A percentile compares a stretch with the other conserved stretches of the same genome.
Evolutionary conservation across 2,888 invertebrate species (phyloP).

Genomic region (Spicauda simplicius): DNA sequence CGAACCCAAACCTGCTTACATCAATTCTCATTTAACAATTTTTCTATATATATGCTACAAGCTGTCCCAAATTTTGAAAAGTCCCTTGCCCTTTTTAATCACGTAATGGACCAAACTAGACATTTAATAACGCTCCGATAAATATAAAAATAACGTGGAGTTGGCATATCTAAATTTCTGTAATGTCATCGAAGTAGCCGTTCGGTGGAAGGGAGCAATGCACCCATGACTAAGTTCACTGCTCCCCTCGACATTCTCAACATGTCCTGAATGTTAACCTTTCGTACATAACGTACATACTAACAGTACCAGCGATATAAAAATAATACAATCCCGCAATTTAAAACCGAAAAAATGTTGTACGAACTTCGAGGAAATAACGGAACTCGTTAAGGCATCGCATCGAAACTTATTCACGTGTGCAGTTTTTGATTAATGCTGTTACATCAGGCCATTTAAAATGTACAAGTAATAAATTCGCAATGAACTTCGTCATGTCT

Average conservation of each 20-base stretch:
- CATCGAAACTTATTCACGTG: conserved; percentile 11
- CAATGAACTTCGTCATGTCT: conserved; percentile 17
- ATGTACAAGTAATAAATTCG: conserved; percentile 34
- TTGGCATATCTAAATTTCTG: conserved; percentile 28
- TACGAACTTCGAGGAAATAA: conserved; percentile 20
- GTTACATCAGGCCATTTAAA: conserved; percentile 34
- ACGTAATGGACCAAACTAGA: too few species aligned
- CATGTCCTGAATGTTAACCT: conserved; percentile 69
- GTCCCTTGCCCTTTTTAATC: too few species aligned
- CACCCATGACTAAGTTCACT: conserved; percentile 69
- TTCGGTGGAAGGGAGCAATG: conserved; percentile 57
- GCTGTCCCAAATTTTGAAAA: too few species aligned
- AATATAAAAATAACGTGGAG: too few species aligned
- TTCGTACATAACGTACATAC: conserved; percentile 25
- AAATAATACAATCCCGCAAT: conserved; percentile 10
- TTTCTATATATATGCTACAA: too few species aligned
- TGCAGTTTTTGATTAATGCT: conserved; percentile 35
- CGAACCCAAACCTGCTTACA: too few species aligned
- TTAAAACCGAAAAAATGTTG: conserved; percentile 10
- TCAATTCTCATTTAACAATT: too few species aligned
- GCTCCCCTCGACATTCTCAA: conserved; percentile 53
- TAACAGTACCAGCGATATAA: conserved; percentile 12
- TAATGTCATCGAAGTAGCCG: conserved; percentile 52
- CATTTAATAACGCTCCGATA: too few species aligned
- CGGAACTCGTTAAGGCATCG: conserved; percentile 30